Evolutionary conservation across 2,797 vertebrate species (phyloP), one percentile per base, ranked within the genome.

Genomic region (Thamnophis elegans): DNA sequence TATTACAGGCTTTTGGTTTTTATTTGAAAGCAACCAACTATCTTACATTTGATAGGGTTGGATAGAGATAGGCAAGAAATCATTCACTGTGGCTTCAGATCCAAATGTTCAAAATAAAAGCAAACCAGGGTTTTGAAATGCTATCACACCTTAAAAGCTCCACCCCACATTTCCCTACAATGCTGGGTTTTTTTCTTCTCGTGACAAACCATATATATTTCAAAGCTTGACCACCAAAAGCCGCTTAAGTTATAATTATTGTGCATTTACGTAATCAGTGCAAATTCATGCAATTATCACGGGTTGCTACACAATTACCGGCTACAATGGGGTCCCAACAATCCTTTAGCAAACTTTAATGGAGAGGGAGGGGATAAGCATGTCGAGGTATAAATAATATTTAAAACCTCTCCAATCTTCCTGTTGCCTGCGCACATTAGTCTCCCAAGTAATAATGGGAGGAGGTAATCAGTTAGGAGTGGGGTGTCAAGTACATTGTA

Each of bases 261-360:
- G 94, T 94, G 90, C 90, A 97, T 97, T 96, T 97, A 95, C 96
- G 96, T 96, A 96, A 97, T 97, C 96, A 97, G 96, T 96, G 94
- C 96, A 96, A 97, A 97, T 96, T 96, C 96, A 96, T 96, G 96
- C 96, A 97, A 97, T 97, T 97, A 97, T 94, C 92, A 95, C 96
- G 96, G 96, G 95, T 97, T 96, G 96, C 96, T 97, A 97, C 96
- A 96, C 96, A 97, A 97, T 97, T 96, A 97, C 95, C 93, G 94
- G 95, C 96, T 96, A 96, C 96, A 96, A 95, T 96, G 96, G 95
- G 95, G 96, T 96, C 95, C 95, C 97, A 96, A 97, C 96, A 96
- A 96, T 96, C 96, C 92, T 96, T 89, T 96, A 95, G 96, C 96
- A 94, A 96, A 97, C 91, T 96, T 96, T 60, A 89, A 94, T 78